Conservation (phyloP, 2,888 invertebrate genomes). For the Octodonta nipae region DNA sequence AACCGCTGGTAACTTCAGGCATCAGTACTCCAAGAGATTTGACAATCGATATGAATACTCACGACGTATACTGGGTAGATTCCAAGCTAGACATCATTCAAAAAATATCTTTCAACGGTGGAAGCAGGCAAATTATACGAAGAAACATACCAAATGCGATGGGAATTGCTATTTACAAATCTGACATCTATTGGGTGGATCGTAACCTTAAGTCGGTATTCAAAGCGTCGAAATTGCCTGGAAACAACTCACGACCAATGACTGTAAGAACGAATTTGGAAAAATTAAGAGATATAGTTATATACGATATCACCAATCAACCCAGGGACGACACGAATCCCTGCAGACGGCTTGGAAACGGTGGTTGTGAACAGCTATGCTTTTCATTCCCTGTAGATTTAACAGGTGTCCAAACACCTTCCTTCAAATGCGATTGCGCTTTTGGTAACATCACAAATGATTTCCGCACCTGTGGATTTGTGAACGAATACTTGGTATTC, state of each 20-base stretch:
- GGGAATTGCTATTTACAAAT: constrained; percentile 77
- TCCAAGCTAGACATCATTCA: constrained; percentile 88
- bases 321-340: constrained; percentile 72
- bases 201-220: constrained; percentile 75
- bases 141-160: constrained; percentile 84
- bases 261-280: constrained; percentile 70
- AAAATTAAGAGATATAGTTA: constrained; percentile 77
- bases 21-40: constrained; percentile 81
- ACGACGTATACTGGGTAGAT: constrained; percentile 97
- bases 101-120: constrained; percentile 73
- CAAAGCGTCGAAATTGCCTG: constrained; percentile 63
- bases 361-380: constrained; percentile 88
- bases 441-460: constrained; percentile 60
- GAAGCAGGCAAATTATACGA: constrained; percentile 68
- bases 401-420: constrained; percentile 35
- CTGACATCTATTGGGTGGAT: constrained; percentile 89
- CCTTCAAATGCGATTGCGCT: constrained; percentile 80
- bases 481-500: constrained; percentile 83
- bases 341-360: constrained; percentile 60
- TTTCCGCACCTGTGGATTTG: constrained; percentile 61
- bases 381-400: constrained; percentile 73
- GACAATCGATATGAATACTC: constrained; percentile 82
- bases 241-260: constrained; percentile 55
- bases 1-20: constrained; percentile 75
- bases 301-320: constrained; percentile 81